Conservation (phyloP, 2,113 vertebrate genomes). For the Tachuris rubrigastra region DNA sequence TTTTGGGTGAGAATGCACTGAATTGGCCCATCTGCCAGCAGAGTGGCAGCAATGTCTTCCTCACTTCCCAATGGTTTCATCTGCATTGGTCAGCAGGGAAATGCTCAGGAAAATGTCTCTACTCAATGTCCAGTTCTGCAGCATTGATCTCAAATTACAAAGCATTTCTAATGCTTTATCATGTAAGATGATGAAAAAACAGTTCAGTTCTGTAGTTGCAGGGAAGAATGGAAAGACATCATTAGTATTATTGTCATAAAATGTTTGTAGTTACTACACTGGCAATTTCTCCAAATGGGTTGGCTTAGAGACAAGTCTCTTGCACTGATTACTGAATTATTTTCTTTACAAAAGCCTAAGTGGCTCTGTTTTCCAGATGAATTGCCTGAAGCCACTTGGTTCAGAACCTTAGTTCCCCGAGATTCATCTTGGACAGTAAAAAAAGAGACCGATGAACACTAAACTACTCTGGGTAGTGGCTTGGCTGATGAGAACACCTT, state of each 20-base stretch:
- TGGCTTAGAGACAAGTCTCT: background rate
- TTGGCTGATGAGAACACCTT: background rate
- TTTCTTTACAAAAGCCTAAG: constrained; percentile 15
- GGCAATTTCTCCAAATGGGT: background rate
- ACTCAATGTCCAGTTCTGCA: background rate
- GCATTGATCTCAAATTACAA: background rate
- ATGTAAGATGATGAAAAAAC: background rate
- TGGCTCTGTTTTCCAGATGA: constrained; percentile 8
- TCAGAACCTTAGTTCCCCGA: background rate
- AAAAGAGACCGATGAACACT: background rate
- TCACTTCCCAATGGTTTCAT: background rate
- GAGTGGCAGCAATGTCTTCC: accelerated
- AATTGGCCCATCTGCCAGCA: background rate
- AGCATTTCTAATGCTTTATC: background rate
- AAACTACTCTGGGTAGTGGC: background rate
- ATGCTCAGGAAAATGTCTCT: background rate
- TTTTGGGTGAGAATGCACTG: background rate
- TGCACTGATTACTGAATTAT: background rate
- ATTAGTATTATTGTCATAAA: background rate
- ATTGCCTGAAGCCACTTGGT: background rate
- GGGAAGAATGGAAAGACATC: background rate
- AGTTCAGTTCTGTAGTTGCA: background rate
- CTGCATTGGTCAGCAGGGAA: background rate
- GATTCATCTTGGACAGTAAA: background rate
- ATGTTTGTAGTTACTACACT: background rate